Evolutionary conservation across 2,797 vertebrate species (phyloP), one percentile per base, ranked within the genome.

Genomic region (Pogoniulus pusillus): DNA sequence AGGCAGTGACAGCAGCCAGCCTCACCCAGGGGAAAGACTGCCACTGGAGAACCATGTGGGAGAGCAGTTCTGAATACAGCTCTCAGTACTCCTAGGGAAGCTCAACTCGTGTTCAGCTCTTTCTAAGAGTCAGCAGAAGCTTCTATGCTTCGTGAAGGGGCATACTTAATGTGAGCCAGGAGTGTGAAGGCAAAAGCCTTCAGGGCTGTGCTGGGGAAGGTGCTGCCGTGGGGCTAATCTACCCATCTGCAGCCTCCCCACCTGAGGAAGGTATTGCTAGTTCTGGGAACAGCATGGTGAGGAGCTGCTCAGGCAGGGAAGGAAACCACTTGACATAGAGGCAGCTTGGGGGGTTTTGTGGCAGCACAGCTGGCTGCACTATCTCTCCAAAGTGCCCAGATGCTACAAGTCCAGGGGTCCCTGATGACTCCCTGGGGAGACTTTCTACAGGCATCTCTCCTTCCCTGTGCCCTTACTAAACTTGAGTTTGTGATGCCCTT

Each of bases 281-380:
- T 35, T 15, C 26, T 68, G 58, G 72, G 59, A 71, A n/a, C 19
- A 45, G 12, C 30, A 14, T 0, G 0, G 47, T 2, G 0, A 82
- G 58, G 65, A 68, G 55, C 65, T 62, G 41, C 53, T 75, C 2
- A 1, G 79, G 35, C 27, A 53, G 30, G 27, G 32, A 26, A 63
- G 62, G 32, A 63, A 32, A 43, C 18, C 32, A 43, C 43, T 57
- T 3, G 0, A 13, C 2, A 2, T 8, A 73, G 43, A 45, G 15
- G 8, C 29, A 47, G 0, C 10, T 24, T 24, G 34, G 22, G 29
- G n/a, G 68, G 17, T 47, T 55, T 62, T 41, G 39, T 47, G 51
- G 27, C 6, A 12, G 62, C 39, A 11, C 77, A 51, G 6, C 35
- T n/a, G 63, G 34, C 89, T 64, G 60, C 10, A 4, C 19, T 32